Base-by-base conservation (phyloP, 2,888 invertebrate species). In the Terebella lapidaria region DNA sequence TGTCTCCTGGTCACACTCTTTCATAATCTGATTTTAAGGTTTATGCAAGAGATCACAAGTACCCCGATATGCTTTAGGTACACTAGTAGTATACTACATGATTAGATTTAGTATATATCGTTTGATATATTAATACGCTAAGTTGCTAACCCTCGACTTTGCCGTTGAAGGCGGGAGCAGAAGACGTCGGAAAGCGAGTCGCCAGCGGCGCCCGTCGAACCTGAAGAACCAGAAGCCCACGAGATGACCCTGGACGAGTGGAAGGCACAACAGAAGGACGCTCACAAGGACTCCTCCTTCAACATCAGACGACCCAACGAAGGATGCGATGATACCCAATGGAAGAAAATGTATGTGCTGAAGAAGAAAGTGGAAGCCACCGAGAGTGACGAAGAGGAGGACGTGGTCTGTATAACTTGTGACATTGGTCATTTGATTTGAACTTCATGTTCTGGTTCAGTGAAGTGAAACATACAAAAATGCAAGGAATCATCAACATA, bases 161-260 rank as follows among this genome's bases (percentile, higher is more conserved):
- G n/a, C n/a, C n/a, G n/a, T n/a, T n/a, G 42, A 35, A n/a, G 42
- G n/a, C 10, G 42, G 42, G 42, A 35, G n/a, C 42, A 63, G 56
- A 65, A 65, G 3, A 64, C 65, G 15, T 66, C 65, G n/a, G 73
- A 73, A 49, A 58, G 45, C 3, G 61, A 57, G 15, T 57, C 53
- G 3, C 28, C 55, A 52, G 83, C 84, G 1, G 84, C 84, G 57
- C 91, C 90, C 73, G 91, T 91, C 69, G 90, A 89, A 80, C 87
- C 58, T 56, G 57, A 42, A 2, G 62, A 62, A 42, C 49, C 28
- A 20, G 64, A 59, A 28, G 25, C 89, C 55, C 89, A 89, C 74
- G 91, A 90, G 83, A 85, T 95, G 80, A 95, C 95, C 42, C 84
- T 94, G 71, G 94, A 94, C 77, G 94, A 95, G 85, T 95, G 92